Evolutionary conservation across 2,888 invertebrate species (phyloP).

Genomic region (Tigriopus californicus): DNA sequence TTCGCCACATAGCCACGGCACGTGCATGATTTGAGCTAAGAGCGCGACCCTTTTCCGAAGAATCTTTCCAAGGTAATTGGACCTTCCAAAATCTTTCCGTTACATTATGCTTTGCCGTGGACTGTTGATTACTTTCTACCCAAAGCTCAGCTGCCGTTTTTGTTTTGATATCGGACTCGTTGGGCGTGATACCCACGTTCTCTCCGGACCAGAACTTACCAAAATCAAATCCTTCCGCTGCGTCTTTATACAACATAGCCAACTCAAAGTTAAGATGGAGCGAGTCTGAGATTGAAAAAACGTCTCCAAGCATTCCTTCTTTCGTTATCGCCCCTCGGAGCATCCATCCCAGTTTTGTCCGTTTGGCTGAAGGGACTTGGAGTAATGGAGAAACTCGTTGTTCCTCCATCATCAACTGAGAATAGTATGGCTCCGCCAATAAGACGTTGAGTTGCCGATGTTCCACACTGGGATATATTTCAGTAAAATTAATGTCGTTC

Average conservation of each 20-base stretch:
- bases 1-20: not conserved
- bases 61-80: not conserved
- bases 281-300: not conserved
- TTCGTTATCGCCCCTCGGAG: not conserved
- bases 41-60: not conserved
- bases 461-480: not conserved
- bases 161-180: not conserved
- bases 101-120: no score
- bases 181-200: not conserved
- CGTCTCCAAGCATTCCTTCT: no score
- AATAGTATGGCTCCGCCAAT: not conserved
- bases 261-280: not conserved
- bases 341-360: not conserved
- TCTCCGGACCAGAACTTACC: not conserved
- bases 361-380: not conserved
- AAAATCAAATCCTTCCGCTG: not conserved
- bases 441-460: not conserved
- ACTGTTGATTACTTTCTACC: no score
- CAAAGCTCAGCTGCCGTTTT: no score
- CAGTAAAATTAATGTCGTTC: not conserved
- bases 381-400: not conserved
- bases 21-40: not conserved
- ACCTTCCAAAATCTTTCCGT: no score
- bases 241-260: not conserved
- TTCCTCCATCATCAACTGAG: not conserved